Base-by-base conservation (phyloP, 2,888 invertebrate species). In the Eilema sororculum region DNA sequence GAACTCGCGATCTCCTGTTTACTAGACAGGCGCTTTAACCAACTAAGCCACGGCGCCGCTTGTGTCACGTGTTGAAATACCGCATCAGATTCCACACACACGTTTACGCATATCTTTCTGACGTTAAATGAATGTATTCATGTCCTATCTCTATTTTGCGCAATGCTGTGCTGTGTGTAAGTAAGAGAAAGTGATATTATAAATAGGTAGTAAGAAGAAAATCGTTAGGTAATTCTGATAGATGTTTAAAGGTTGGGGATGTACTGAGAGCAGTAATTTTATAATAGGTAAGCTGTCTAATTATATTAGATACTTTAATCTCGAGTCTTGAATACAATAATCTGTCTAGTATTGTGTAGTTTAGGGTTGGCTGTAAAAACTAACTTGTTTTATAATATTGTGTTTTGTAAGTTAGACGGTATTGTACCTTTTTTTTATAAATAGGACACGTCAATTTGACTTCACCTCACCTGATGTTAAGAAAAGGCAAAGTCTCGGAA, bases 21-120 rank as follows among this genome's bases (percentile, higher is more conserved):
- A 94, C 93, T 93, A 93, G 93, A 94, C 94, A 94, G 94, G 94
- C 93, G 94, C 93, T 93, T 93, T 93, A 93, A 93, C 93, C 93
- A 93, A 93, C 91, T 93, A 92, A 93, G 94, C 94, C 93, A 93
- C 93, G 93, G 93, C 91, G 93, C 93, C 91, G 68, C 76, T 76
- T 77, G 4, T 0, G 0, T 0, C 0, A 0, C 0, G 0, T 0
- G 24, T 12, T 67, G 73, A 87, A 87, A 82, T 82, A 78, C 24
- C 64, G 60, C 41, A 68, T 0, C 28, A 74, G 2, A 13, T 68
- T 64, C 56, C 28, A 76, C 77, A 65, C 66, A 69, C 68, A 67
- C 64, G 66, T 75, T 68, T 37, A 62, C 46, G 25, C 24, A 37
- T 28, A 33, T 46, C 68, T 72, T 70, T 24, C 64, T 60, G 58